Evolutionary conservation across 2,113 vertebrate species (phyloP).

Genomic region (Scatophagus argus): DNA sequence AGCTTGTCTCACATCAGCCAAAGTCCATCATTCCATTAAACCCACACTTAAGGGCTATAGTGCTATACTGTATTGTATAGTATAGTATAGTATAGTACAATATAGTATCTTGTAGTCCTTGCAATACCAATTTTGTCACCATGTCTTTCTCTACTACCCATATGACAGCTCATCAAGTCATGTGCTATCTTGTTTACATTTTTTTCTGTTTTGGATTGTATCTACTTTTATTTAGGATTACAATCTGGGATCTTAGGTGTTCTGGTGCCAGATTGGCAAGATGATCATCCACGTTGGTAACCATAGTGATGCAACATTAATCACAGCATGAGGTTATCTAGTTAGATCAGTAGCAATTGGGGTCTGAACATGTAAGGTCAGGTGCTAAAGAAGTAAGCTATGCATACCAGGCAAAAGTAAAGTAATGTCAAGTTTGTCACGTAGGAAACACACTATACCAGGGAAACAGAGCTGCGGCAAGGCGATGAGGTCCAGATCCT

Average conservation of each 20-base stretch:
- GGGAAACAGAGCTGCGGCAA: conserved; percentile 96
- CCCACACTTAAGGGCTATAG: no score
- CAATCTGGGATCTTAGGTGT: background rate
- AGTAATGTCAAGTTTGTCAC: background rate
- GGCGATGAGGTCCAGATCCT: conserved; percentile 92
- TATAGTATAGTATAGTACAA: no score
- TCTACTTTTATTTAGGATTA: no score
- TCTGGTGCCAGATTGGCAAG: background rate
- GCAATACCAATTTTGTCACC: background rate
- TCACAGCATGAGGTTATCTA: background rate
- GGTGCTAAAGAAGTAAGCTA: background rate
- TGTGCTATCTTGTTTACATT: no score
- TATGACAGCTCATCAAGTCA: no score
- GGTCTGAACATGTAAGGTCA: background rate
- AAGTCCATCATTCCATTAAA: no score
- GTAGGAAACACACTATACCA: conserved; percentile 78
- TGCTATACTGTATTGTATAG: no score
- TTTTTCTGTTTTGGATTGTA: no score
- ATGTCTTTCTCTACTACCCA: background rate
- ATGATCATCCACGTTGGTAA: background rate
- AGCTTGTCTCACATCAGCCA: no score
- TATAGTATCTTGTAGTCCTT: no score
- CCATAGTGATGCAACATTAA: background rate
- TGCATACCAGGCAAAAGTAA: no score
- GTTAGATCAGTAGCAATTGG: background rate